Conservation (phyloP, 2,888 invertebrate species). For the Phania funesta region DNA sequence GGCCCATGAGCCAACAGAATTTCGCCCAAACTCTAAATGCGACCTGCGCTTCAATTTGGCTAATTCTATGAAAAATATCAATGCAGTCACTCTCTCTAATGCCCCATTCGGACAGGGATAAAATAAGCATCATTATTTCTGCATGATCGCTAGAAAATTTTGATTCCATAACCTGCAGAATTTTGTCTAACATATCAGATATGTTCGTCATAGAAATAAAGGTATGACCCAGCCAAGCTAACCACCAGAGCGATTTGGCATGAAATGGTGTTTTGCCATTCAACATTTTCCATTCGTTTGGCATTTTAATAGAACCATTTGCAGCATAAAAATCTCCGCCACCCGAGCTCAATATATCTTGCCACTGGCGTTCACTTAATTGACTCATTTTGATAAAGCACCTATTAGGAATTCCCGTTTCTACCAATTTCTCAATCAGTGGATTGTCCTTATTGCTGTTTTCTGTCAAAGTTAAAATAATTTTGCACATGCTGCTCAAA, state of each 20-base stretch:
- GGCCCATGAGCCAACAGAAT: constrained; percentile 80
- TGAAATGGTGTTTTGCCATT: constrained; percentile 78
- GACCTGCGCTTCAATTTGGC: constrained; percentile 76
- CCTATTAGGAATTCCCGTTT: constrained; percentile 74
- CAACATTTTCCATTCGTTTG: constrained; percentile 76
- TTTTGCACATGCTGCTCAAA: constrained; percentile 87
- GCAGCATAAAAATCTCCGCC: constrained; percentile 79
- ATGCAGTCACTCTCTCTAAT: constrained; percentile 88
- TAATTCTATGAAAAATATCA: constrained; percentile 76
- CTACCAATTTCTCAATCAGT: constrained; percentile 72
- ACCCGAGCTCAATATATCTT: constrained; percentile 77
- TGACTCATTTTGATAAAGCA: constrained; percentile 76
- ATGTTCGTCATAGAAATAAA: constrained; percentile 82
- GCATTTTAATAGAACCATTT: constrained; percentile 77
- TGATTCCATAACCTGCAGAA: constrained; percentile 85
- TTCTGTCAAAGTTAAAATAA: constrained; percentile 84
- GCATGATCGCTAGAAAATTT: constrained; percentile 85
- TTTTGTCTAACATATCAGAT: constrained; percentile 83
- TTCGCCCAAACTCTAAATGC: constrained; percentile 79
- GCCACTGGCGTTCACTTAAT: constrained; percentile 79
- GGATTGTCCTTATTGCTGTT: constrained; percentile 67
- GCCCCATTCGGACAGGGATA: constrained; percentile 88
- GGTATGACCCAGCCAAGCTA: constrained; percentile 83
- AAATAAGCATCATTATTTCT: constrained; percentile 85
- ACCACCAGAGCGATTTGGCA: constrained; percentile 83